Evolutionary conservation across 2,113 vertebrate species (phyloP).

Genomic region (Semicossyphus pulcher): DNA sequence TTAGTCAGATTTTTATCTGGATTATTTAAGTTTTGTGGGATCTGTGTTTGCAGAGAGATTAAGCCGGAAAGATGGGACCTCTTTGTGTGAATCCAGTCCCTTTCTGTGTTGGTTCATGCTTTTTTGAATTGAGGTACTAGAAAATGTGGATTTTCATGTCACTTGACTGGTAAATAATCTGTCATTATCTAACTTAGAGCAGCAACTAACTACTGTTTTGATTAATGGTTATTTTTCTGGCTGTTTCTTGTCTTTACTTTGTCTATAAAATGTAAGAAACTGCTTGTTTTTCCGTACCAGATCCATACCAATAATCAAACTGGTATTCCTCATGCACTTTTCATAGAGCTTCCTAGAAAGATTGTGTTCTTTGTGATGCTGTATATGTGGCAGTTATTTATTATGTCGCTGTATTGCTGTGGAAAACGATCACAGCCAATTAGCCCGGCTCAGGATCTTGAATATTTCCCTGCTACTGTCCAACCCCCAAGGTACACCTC

Average conservation of each 20-base stretch:
- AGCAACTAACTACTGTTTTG: no score
- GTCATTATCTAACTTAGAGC: no score
- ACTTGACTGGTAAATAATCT: neutral
- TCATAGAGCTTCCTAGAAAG: neutral
- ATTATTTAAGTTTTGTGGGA: conserved; percentile 9
- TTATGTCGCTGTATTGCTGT: no score
- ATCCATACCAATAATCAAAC: neutral
- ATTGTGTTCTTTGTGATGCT: neutral
- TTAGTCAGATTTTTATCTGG: neutral
- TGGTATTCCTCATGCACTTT: neutral
- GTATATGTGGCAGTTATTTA: neutral
- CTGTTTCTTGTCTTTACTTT: no score
- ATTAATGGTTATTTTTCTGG: neutral
- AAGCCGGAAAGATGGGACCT: neutral
- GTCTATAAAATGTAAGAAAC: no score
- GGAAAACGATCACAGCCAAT: no score
- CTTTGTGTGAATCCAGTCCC: neutral
- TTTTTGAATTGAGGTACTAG: no score
- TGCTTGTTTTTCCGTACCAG: no score
- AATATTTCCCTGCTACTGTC: no score
- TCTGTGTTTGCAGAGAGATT: conserved; percentile 14
- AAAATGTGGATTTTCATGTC: neutral
- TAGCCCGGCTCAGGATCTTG: no score
- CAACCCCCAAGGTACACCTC: no score
- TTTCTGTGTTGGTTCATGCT: neutral